Evolutionary conservation across 2,888 invertebrate species (phyloP).

Genomic region (Hemistola chrysoprasaria): DNA sequence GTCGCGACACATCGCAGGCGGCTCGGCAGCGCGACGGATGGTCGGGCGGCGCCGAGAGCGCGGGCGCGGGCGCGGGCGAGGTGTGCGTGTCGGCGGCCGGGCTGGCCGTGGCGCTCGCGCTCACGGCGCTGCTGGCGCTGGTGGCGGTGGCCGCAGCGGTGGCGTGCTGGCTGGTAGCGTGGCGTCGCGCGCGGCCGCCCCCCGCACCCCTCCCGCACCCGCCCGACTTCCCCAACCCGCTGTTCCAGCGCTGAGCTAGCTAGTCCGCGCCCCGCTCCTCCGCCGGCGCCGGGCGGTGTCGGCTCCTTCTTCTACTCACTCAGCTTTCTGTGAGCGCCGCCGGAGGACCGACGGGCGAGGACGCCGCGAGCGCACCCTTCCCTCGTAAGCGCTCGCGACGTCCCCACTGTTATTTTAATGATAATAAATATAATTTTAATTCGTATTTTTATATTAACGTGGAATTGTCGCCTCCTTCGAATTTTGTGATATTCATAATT

Average conservation of each 20-base stretch:
- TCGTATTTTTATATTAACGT: conserved; percentile 65
- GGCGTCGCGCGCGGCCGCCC: conserved; percentile 92
- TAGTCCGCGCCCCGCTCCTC: conserved; percentile 76
- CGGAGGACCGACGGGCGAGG: conserved; percentile 78
- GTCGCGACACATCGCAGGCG: conserved; percentile 89
- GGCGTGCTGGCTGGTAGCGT: conserved; percentile 97
- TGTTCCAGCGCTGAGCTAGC: conserved; percentile 84
- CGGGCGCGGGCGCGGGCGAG: conserved; percentile 84
- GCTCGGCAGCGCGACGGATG: conserved; percentile 90
- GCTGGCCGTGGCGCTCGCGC: conserved; percentile 94
- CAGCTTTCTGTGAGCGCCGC: conserved; percentile 71
- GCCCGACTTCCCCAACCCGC: conserved; percentile 96
- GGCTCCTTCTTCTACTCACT: conserved; percentile 71
- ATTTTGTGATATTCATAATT: conserved; percentile 80
- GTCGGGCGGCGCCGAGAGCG: conserved; percentile 82
- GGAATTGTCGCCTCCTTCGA: conserved; percentile 75
- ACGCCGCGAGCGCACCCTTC: conserved; percentile 65
- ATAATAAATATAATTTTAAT: conserved; percentile 28
- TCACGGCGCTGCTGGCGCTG: conserved; percentile 94
- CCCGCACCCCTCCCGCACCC: conserved; percentile 96
- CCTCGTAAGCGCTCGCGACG: conserved; percentile 70
- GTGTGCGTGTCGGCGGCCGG: conserved; percentile 97
- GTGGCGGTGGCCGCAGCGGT: conserved; percentile 97
- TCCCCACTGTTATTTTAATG: conserved; percentile 51
- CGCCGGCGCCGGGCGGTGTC: conserved; percentile 80